Evolutionary conservation across 30 jellyfish, hydroid and myxozoan species (phyloP).

Genomic region (Rhopilema esculentum): DNA sequence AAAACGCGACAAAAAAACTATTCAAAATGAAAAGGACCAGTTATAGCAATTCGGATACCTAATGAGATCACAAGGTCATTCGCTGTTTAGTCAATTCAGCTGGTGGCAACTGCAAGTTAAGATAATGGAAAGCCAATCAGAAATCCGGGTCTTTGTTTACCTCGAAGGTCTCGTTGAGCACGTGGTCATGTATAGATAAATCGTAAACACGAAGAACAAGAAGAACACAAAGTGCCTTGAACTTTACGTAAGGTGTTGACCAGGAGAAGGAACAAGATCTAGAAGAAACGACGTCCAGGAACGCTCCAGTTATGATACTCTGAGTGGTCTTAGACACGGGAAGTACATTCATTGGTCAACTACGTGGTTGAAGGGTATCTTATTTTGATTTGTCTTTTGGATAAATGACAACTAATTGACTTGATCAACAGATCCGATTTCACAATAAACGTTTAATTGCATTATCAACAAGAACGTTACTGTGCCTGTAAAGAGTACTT

Average conservation of each 20-base stretch:
- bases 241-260: conserved; percentile 5
- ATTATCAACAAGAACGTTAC: too few species aligned
- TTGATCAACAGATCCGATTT: not conserved
- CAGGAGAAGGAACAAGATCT: not conserved
- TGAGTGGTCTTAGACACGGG: too few species aligned
- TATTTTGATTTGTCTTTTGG: not conserved
- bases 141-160: not conserved
- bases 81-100: not conserved
- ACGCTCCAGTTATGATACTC: too few species aligned
- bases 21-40: not conserved
- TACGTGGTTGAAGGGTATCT: too few species aligned
- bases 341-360: too few species aligned
- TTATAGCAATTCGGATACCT: not conserved
- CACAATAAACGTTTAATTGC: too few species aligned
- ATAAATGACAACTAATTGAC: not conserved
- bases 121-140: not conserved
- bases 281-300: too few species aligned
- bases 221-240: conserved; percentile 3
- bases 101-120: not conserved
- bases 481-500: not conserved
- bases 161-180: conserved; percentile 6
- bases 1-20: not conserved
- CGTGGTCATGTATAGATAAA: conserved; percentile 32
- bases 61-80: not conserved
- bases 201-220: not conserved